phyloP scores from a whole-genome alignment of 2,888 invertebrate genomes.

The Onchidella celtica region DNA sequence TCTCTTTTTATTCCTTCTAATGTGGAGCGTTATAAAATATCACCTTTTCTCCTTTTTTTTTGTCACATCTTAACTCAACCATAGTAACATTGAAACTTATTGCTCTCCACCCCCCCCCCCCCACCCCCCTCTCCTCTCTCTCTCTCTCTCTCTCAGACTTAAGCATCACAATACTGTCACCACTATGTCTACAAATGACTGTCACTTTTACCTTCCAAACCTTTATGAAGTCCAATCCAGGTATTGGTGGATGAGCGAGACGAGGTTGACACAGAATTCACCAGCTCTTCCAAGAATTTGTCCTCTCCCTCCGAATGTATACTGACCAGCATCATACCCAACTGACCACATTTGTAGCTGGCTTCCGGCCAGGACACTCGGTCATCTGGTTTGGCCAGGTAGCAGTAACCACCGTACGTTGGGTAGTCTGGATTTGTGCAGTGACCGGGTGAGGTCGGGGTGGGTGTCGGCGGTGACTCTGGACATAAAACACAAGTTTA shows the following conservation, averaged over 20 bases:
- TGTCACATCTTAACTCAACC: too few relatives aligned
- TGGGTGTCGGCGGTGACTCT: constrained; percentile 51
- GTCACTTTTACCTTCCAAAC: constrained; percentile 45
- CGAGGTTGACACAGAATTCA: not conserved
- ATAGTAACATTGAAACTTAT: too few relatives aligned
- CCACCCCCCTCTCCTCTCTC: too few relatives aligned
- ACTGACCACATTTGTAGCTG: constrained; percentile 55
- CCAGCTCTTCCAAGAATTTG: constrained; percentile 52
- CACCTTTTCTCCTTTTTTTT: too few relatives aligned
- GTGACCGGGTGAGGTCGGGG: constrained; percentile 52
- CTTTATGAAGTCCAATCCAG: constrained; percentile 60
- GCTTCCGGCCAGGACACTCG: constrained; percentile 65
- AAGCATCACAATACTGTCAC: too few relatives aligned
- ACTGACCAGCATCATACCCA: constrained; percentile 60
- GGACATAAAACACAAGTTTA: not conserved
- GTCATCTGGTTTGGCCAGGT: constrained; percentile 52
- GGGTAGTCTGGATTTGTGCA: constrained; percentile 52
- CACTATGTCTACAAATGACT: too few relatives aligned
- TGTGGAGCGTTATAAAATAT: too few relatives aligned
- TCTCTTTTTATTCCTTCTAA: too few relatives aligned
- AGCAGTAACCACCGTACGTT: constrained; percentile 58
- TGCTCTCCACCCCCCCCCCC: too few relatives aligned
- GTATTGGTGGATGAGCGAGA: constrained; percentile 30
- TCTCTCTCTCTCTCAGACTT: too few relatives aligned
- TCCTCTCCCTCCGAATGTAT: constrained; percentile 59